These are phyloP conservation scores for Drosophila algonquin DNA, from an alignment of 2,888 invertebrate species.

Conservation along the genomic window DNA sequence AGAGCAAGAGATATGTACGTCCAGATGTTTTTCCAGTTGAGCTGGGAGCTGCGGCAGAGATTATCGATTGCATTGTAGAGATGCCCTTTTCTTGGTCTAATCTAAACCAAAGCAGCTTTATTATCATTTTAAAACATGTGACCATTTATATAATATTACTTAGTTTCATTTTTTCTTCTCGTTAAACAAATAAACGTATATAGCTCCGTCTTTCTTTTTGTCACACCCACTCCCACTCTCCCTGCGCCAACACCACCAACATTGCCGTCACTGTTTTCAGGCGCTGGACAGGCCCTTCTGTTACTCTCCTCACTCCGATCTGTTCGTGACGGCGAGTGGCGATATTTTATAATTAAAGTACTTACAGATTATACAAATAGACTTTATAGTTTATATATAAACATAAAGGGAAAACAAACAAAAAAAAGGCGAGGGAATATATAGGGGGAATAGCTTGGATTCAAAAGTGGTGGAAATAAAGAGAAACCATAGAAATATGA, in stretches of 20 bases:
- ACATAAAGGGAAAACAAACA: slow-evolving; percentile 13
- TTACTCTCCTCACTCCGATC: background rate
- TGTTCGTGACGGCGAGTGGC: slow-evolving; percentile 17
- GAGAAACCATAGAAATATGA: background rate
- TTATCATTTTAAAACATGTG: slow-evolving; percentile 46
- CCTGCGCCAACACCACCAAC: background rate
- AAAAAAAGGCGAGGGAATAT: background rate
- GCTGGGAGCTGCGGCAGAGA: too few relatives aligned
- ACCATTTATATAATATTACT: slow-evolving; percentile 50
- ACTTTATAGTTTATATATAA: slow-evolving; percentile 22
- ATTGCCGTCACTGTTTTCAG: background rate
- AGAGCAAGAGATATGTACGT: too few relatives aligned
- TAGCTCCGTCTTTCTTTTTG: slow-evolving; percentile 5
- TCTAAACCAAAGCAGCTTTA: slow-evolving; percentile 52
- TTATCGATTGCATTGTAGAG: background rate
- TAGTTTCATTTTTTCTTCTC: slow-evolving; percentile 33
- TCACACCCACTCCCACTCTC: background rate
- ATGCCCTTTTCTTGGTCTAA: slow-evolving; percentile 11
- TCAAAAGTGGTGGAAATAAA: background rate
- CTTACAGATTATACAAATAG: slow-evolving; percentile 37
- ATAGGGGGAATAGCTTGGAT: background rate
- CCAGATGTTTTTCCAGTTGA: too few relatives aligned
- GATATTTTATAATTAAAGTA: slow-evolving; percentile 18
- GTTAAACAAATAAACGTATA: slow-evolving; percentile 37
- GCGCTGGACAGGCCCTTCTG: background rate